Evolutionary conservation across 2,113 vertebrate species (phyloP).

Genomic region (Hyperoodon ampullatus): DNA sequence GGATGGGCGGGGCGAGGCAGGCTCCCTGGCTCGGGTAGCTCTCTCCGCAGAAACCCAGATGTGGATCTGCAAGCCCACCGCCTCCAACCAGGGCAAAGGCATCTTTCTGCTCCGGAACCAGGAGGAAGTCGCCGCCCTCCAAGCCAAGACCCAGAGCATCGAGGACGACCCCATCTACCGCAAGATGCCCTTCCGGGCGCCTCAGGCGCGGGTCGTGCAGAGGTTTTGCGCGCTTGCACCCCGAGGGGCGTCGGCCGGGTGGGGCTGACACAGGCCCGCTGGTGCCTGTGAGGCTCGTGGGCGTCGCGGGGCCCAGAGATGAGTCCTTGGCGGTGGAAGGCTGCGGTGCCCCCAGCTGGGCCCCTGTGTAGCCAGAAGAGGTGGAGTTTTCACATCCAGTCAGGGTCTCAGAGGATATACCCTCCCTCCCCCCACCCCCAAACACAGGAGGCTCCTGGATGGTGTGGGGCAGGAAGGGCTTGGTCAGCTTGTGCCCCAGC

Average conservation of each 20-base stretch:
- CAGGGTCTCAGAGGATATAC: not conserved
- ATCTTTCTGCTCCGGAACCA: constrained; percentile 90
- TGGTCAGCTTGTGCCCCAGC: not conserved
- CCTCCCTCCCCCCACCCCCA: not conserved
- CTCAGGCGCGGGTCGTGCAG: constrained; percentile 88
- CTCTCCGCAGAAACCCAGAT: constrained; percentile 75
- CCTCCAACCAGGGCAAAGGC: constrained; percentile 92
- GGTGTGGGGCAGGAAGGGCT: not conserved
- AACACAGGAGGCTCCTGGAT: not conserved
- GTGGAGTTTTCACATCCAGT: not conserved
- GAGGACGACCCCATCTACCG: constrained; percentile 67
- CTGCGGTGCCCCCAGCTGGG: not conserved
- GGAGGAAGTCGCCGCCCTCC: constrained; percentile 84
- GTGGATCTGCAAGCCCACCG: constrained; percentile 95
- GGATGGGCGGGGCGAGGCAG: not conserved
- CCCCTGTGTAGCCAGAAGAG: not conserved
- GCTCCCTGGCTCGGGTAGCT: not conserved
- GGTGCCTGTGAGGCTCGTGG: not conserved
- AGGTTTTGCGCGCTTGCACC: constrained; percentile 79
- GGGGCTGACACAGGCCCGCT: not conserved
- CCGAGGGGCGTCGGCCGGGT: not conserved
- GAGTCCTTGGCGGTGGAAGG: not conserved
- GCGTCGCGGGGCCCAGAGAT: not conserved
- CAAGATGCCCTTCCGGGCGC: constrained; percentile 64
- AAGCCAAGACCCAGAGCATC: constrained; percentile 79